Base-by-base conservation (phyloP, 2,888 invertebrate species). In the Monochamus alternatus region DNA sequence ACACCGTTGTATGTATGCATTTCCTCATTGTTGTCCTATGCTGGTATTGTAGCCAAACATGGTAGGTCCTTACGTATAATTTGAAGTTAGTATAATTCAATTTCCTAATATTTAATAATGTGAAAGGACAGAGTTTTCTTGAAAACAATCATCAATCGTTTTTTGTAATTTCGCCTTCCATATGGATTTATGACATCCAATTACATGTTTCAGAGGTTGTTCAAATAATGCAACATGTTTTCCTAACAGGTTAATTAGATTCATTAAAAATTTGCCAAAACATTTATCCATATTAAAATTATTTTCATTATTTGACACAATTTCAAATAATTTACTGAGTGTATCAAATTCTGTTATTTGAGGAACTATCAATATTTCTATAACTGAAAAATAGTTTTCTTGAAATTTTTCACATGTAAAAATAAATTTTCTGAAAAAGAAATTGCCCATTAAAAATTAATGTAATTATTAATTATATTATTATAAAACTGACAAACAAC, bases 91-190 rank as follows among this genome's bases (percentile, higher is more conserved):
- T 7, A 38, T 4, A 38, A 38, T 7, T 38, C 38, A 38, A 38
- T 2, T 38, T 38, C n/a, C 62, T 62, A 62, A 75, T 79, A 81
- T 58, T 76, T 77, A 69, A 82, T 82, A 52, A 78, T 84, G 84
- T 30, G 83, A 78, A 32, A 80, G 73, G 10, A 77, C 14, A 9
- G 74, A 73, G 75, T 73, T 80, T 8, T 83, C 81, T 74, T 83
- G 78, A 38, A 81, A 78, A 65, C 75, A 75, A 30, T 75, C 75
- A 14, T 78, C 74, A 67, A 77, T 79, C 2, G 22, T 58, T 74
- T 80, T 81, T 47, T 83, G 78, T 31, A 83, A 76, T 78, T 83
- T 84, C 22, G 75, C 74, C 74, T 83, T 84, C 84, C 84, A 84
- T 68, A 84, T 80, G 43, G 84, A 83, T 69, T 71, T 78, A 59